A percentile compares a stretch with the other conserved stretches of the same genome.
phyloP scores from a whole-genome alignment of 2,888 invertebrate genomes.

The Brenthis ino region DNA sequence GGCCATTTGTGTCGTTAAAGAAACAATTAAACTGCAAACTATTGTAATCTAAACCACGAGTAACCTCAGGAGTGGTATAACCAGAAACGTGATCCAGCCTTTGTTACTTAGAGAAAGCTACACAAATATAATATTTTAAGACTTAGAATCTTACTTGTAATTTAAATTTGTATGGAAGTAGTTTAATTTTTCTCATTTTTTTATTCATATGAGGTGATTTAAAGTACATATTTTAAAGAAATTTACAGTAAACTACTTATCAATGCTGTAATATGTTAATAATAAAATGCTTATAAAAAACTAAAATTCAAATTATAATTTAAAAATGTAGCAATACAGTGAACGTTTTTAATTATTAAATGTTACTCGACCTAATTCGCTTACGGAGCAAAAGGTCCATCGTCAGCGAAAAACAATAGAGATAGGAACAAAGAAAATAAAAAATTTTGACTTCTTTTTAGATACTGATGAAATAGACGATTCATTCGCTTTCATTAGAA shows the following conservation, averaged over 20 bases:
- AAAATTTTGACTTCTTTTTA: slow-evolving; percentile 45
- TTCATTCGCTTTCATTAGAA: slow-evolving; percentile 52
- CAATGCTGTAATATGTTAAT: too few relatives aligned
- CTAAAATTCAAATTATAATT: too few relatives aligned
- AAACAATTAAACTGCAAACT: slow-evolving; percentile 42
- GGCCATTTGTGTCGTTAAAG: slow-evolving; percentile 39
- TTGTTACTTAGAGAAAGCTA: slow-evolving; percentile 31
- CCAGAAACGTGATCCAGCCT: slow-evolving; percentile 36
- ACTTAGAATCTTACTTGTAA: slow-evolving; percentile 22
- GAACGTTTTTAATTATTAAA: neutral
- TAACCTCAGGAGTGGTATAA: slow-evolving; percentile 38
- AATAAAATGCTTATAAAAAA: too few relatives aligned
- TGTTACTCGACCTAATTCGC: neutral
- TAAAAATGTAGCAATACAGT: too few relatives aligned
- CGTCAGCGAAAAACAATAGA: slow-evolving; percentile 45
- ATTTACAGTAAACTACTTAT: too few relatives aligned
- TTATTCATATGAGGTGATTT: too few relatives aligned
- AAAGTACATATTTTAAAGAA: too few relatives aligned
- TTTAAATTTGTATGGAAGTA: neutral
- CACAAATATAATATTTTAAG: slow-evolving; percentile 24
- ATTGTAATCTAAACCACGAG: slow-evolving; percentile 35
- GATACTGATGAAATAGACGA: slow-evolving; percentile 76
- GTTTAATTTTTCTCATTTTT: too few relatives aligned
- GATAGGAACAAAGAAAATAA: slow-evolving; percentile 61
- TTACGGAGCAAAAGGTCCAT: too few relatives aligned